Evolutionary conservation across 2,888 invertebrate species (phyloP), one percentile per base, ranked within the genome.

Genomic region (Pollenia amentaria): DNA sequence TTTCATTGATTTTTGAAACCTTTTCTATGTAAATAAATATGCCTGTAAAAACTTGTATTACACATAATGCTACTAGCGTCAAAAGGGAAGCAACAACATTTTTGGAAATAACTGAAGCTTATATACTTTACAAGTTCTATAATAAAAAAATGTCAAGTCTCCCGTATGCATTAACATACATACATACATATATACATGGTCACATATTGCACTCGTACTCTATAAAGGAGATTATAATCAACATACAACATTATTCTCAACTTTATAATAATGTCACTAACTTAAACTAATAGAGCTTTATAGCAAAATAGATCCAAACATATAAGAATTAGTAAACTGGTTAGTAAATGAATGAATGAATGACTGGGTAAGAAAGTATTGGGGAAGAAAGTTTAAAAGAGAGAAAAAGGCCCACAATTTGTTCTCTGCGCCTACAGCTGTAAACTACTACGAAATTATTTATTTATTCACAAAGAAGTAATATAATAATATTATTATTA

Each of bases 1-100:
- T 65, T 29, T 38, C 82, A 87, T 87, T 73, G 87, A 87, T 87
- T 87, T 84, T 87, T 77, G 87, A 87, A 87, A 69, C 87, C 87
- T 81, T 87, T 87, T 87, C 76, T 77, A 76, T 87, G 73, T 64
- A 73, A 84, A 81, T 51, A 67, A 78, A 78, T 51, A 3, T 42
- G 18, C 10, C 8, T 42, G 64, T 60, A 46, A 53, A 44, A 57
- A 81, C 16, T 55, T 55, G 16, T 40, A 64, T 46, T 14, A 18
- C 7, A 60, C 16, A 51, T 48, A 53, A 62, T 46, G 53, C 44
- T 51, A 11, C n/a, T 48, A 46, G 64, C 12, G 38, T 21, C 16
- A 62, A 12, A 53, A 65, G 53, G 46, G 44, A 73, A 46, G 18
- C n/a, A 55, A 53, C 44, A 44, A 55, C 11, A n/a, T 29, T 16